Percentiles rank a stretch among this genome's conserved stretches.
phyloP scores from a whole-genome alignment of 2,113 vertebrate genomes.

The Haemorhous mexicanus region DNA sequence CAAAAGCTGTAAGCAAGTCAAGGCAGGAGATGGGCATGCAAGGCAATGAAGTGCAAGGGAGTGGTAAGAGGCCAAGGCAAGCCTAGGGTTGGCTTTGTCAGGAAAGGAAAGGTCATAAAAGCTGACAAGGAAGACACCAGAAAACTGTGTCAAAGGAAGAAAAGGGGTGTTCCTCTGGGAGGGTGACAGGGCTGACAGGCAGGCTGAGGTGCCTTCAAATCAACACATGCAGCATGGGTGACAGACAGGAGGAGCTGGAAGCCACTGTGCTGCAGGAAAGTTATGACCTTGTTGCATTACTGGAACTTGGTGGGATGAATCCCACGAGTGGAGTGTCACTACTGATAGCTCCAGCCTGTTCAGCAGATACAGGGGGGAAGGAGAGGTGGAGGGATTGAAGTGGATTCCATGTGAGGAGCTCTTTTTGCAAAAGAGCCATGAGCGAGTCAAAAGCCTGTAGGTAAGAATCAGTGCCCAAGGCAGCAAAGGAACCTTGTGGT shows the following conservation, averaged over 20 bases:
- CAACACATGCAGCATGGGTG: not conserved
- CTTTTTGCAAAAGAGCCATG: not conserved
- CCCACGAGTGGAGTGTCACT: no score
- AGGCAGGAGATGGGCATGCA: not conserved
- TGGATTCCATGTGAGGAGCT: not conserved
- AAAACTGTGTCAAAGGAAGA: not conserved
- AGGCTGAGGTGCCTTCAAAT: not conserved
- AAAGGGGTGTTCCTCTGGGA: not conserved
- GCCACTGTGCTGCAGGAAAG: not conserved
- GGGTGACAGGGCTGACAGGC: no score
- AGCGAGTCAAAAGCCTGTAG: not conserved
- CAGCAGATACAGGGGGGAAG: not conserved
- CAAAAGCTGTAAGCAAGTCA: not conserved
- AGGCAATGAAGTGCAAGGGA: not conserved
- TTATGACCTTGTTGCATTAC: not conserved
- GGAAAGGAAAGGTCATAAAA: not conserved
- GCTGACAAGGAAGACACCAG: no score
- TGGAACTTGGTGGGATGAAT: not conserved
- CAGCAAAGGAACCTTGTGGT: not conserved
- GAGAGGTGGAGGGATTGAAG: not conserved
- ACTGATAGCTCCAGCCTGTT: not conserved
- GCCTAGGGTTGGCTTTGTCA: not conserved
- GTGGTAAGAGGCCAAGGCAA: not conserved
- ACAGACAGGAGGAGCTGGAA: not conserved
- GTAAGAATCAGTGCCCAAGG: not conserved